Percentiles rank a stretch among this genome's conserved stretches.
Conservation (phyloP, 2,888 invertebrate genomes). For the Noctua pronuba region DNA sequence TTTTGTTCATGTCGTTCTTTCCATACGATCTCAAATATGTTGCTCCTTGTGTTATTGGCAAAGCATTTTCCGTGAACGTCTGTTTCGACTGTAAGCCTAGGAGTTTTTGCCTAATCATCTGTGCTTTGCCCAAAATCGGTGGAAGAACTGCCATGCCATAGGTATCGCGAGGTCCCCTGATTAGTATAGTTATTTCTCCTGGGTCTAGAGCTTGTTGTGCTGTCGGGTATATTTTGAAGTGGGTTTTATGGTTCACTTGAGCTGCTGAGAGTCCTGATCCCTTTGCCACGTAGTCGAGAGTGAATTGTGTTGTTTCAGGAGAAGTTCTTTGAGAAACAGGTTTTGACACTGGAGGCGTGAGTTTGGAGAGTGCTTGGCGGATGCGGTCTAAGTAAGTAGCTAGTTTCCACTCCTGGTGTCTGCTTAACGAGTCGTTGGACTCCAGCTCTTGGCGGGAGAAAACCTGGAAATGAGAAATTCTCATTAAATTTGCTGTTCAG, state of each 20-base stretch:
- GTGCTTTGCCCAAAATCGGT: constrained; percentile 87
- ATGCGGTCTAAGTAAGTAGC: constrained; percentile 88
- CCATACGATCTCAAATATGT: constrained; percentile 85
- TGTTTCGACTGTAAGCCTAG: constrained; percentile 83
- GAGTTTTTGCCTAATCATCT: constrained; percentile 85
- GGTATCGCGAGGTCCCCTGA: constrained; percentile 87
- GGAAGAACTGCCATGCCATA: constrained; percentile 86
- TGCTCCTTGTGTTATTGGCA: constrained; percentile 86
- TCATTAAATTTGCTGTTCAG: background rate
- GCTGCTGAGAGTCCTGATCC: constrained; percentile 91
- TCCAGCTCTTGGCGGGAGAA: constrained; percentile 90
- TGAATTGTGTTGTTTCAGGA: constrained; percentile 82
- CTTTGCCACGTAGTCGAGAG: constrained; percentile 90
- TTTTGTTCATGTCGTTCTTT: constrained; percentile 87
- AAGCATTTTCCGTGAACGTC: constrained; percentile 81
- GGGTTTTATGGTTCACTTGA: constrained; percentile 89
- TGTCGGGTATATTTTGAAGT: constrained; percentile 91
- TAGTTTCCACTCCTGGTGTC: constrained; percentile 90
- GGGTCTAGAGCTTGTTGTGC: constrained; percentile 87
- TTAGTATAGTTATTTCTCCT: constrained; percentile 86
- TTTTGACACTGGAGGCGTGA: constrained; percentile 84
- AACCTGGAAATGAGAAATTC: constrained; percentile 84
- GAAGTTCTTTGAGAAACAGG: constrained; percentile 81
- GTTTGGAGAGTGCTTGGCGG: constrained; percentile 84
- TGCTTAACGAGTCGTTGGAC: constrained; percentile 84